Evolutionary conservation across 2,888 invertebrate genomes (phyloP).

Genomic region (Timandra comae): DNA sequence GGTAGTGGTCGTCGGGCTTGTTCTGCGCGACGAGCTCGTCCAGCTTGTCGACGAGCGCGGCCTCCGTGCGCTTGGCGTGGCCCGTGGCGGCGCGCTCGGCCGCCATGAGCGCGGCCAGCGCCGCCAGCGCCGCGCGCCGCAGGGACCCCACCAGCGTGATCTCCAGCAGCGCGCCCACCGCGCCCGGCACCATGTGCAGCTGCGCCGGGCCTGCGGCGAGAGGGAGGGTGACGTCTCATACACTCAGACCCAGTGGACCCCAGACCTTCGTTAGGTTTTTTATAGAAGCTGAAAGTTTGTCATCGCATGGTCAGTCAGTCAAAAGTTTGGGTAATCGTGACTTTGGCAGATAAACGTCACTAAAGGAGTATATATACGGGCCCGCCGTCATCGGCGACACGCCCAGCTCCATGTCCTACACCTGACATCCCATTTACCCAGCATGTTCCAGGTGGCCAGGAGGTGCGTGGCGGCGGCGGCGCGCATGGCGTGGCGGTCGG

Average conservation of each 20-base stretch:
- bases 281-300: too few species aligned
- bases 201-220: conserved; percentile 83
- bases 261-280: too few species aligned
- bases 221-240: background rate
- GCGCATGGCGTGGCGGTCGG: conserved; percentile 84
- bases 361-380: too few species aligned
- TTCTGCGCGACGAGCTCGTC: conserved; percentile 95
- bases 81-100: conserved; percentile 90
- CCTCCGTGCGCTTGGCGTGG: conserved; percentile 93
- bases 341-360: too few species aligned
- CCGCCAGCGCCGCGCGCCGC: conserved; percentile 91
- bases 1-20: conserved; percentile 95
- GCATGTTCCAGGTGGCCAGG: conserved; percentile 92
- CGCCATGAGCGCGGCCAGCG: conserved; percentile 97
- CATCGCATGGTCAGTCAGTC: too few species aligned
- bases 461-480: conserved; percentile 95
- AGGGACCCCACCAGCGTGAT: conserved; percentile 94
- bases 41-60: conserved; percentile 94
- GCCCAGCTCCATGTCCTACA: conserved; percentile 74
- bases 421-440: conserved; percentile 81
- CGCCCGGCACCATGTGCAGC: conserved; percentile 91
- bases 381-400: conserved; percentile 61
- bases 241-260: too few species aligned
- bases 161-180: conserved; percentile 95
- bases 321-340: too few species aligned